Percentiles rank a stretch among this genome's conserved stretches.
Evolutionary conservation across 2,888 invertebrate species (phyloP).

Genomic region (Byasa hedistus): DNA sequence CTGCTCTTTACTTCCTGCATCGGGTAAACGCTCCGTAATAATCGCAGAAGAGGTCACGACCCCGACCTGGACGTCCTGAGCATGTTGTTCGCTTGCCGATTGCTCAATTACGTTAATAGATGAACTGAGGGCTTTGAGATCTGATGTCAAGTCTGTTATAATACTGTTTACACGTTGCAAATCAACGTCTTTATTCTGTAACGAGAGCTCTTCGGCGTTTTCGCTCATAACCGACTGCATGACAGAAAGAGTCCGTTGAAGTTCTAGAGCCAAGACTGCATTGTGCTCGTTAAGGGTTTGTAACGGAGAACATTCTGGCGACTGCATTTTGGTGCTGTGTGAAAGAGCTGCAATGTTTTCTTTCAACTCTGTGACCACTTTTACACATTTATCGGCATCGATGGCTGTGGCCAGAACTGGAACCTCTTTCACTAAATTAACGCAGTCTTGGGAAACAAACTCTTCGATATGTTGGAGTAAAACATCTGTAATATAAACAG

Average conservation of each 20-base stretch:
- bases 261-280: background rate
- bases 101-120: background rate
- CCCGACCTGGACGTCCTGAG: too few relatives aligned
- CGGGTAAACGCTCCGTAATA: background rate
- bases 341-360: background rate
- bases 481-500: background rate
- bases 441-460: too few relatives aligned
- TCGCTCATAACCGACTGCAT: background rate
- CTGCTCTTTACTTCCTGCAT: background rate
- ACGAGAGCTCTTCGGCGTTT: background rate
- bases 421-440: background rate
- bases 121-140: background rate
- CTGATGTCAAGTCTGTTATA: background rate
- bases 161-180: background rate
- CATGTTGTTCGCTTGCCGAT: background rate
- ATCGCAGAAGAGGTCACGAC: background rate
- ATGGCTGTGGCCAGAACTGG: background rate
- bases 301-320: background rate
- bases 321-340: background rate
- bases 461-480: too few relatives aligned
- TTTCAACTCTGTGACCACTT: background rate
- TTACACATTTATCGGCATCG: background rate
- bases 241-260: background rate
- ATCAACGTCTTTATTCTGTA: background rate
- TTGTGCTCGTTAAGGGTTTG: background rate